phyloP scores from a whole-genome alignment of 2,797 vertebrate species.

The Percopsis omiscomaycus region DNA sequence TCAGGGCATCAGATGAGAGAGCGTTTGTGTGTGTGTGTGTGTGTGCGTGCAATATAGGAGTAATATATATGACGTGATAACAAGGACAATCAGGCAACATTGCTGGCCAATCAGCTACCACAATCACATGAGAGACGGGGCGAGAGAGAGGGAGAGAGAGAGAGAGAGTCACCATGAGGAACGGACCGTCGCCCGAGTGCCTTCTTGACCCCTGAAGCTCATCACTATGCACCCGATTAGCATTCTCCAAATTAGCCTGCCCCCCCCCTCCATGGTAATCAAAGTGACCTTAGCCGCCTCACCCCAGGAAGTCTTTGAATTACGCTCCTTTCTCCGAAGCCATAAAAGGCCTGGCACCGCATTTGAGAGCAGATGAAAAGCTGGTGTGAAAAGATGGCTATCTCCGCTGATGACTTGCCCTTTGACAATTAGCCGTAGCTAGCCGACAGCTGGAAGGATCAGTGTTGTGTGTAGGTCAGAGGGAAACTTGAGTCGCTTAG shows the following conservation, averaged over 20 bases:
- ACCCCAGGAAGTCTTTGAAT: slow-evolving; percentile 25
- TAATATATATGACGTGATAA: background rate
- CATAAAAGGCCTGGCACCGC: slow-evolving; percentile 13
- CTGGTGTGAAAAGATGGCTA: slow-evolving; percentile 11
- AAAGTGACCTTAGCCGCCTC: slow-evolving; percentile 29
- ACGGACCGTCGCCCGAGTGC: slow-evolving; percentile 14
- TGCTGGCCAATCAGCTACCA: background rate
- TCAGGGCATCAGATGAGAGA: background rate
- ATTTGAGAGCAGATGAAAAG: slow-evolving; percentile 12
- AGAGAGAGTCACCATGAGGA: slow-evolving; percentile 5
- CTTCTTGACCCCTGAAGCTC: background rate
- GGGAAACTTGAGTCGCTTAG: no score
- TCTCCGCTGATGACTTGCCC: slow-evolving; percentile 11
- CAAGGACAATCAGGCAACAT: background rate
- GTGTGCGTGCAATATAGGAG: background rate
- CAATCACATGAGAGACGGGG: background rate
- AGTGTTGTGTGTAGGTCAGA: no score
- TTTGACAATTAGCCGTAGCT: slow-evolving; percentile 1
- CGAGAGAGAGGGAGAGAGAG: background rate
- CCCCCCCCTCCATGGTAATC: slow-evolving; percentile 34
- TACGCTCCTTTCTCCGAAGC: slow-evolving; percentile 14
- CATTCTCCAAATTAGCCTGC: no score
- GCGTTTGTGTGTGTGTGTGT: slow-evolving; percentile 7
- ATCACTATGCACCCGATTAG: no score
- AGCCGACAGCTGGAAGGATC: background rate